Conservation (phyloP, 1,140 invertebrate genomes). For the Orius insidiosus region DNA sequence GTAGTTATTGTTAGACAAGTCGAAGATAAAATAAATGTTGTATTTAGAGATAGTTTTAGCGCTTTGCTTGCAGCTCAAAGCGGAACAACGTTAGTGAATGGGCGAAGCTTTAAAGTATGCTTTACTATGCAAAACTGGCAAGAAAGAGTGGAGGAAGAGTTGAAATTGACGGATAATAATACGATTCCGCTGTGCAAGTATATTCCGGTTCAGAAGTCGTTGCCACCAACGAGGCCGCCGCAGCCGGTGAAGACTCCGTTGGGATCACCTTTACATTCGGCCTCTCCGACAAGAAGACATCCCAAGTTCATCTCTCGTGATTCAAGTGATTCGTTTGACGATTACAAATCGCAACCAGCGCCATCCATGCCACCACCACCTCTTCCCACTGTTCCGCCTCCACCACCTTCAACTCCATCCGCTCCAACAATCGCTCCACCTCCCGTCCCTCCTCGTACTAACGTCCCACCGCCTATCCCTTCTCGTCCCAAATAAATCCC, state of each 20-base stretch:
- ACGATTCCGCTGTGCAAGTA: constrained; percentile 15
- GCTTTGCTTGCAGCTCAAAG: constrained; percentile 55
- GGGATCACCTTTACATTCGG: neutral
- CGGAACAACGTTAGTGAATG: constrained; percentile 5
- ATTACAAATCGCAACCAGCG: constrained; percentile 8
- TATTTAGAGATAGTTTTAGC: constrained; percentile 68
- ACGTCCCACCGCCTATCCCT: constrained; percentile 11
- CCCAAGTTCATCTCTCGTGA: too few relatives aligned
- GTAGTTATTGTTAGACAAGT: constrained; percentile 81
- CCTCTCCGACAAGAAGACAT: neutral
- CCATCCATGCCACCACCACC: constrained; percentile 10
- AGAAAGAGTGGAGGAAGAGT: constrained; percentile 1
- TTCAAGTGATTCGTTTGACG: neutral
- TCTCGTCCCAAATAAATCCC: constrained; percentile 10
- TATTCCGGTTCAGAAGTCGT: neutral
- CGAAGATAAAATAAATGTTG: constrained; percentile 75
- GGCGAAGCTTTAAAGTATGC: constrained; percentile 7
- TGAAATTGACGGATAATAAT: constrained; percentile 13
- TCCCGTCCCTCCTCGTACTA: constrained; percentile 12
- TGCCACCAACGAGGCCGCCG: neutral
- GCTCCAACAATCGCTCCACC: constrained; percentile 7
- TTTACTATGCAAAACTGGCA: constrained; percentile 9
- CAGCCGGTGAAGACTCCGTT: neutral
- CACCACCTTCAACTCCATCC: neutral
- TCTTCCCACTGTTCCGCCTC: constrained; percentile 6